These are phyloP conservation scores for Tipula helvola DNA, from an alignment of 2,888 invertebrate species.

Conservation along the genomic window DNA sequence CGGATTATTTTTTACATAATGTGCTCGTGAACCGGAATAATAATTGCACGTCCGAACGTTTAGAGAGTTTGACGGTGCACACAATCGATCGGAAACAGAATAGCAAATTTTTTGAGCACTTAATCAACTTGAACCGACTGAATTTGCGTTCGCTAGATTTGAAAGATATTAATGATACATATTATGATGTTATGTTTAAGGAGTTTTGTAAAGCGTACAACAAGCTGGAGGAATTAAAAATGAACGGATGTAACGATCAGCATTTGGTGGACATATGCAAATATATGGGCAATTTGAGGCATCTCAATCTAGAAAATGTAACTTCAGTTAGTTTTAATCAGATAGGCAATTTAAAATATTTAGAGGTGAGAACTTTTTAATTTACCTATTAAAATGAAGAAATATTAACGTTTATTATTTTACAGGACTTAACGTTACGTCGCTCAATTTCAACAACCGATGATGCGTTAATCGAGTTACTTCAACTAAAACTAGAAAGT, in stretches of 20 bases:
- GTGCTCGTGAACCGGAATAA: neutral
- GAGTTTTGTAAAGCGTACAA: neutral
- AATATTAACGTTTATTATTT: neutral
- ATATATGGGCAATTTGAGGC: neutral
- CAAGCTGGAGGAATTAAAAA: neutral
- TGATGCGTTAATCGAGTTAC: neutral
- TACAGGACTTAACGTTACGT: neutral
- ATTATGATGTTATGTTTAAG: neutral
- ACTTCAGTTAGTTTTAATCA: neutral
- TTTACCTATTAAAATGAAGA: neutral
- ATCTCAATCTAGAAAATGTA: neutral
- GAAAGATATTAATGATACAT: neutral
- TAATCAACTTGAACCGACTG: neutral
- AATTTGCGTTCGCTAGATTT: neutral
- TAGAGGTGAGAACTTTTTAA: neutral
- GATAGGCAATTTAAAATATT: neutral
- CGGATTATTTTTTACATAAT: neutral
- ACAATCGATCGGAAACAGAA: neutral
- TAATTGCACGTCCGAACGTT: neutral
- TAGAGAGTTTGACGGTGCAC: neutral
- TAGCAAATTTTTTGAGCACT: neutral
- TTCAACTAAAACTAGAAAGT: neutral
- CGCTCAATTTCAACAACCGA: neutral
- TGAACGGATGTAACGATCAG: neutral
- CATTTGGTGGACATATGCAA: neutral